Conservation (phyloP, 2,797 vertebrate species). For the Eulemur rubriventer region DNA sequence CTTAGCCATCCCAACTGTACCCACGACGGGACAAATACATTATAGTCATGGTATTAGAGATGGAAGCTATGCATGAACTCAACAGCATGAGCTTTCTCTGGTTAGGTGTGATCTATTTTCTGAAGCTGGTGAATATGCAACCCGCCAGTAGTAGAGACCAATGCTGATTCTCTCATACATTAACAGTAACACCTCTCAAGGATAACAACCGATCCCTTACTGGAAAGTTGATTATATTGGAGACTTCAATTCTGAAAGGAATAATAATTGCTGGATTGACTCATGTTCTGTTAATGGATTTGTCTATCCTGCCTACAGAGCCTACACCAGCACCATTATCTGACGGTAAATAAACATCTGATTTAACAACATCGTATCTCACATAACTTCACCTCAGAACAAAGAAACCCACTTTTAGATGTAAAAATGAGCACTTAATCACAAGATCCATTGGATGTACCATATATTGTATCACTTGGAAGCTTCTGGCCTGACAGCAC, state of each 20-base stretch:
- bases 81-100: neutral
- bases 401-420: neutral
- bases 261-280: neutral
- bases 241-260: neutral
- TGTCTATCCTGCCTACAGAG: neutral
- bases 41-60: neutral
- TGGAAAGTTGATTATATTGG: neutral
- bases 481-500: neutral
- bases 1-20: neutral
- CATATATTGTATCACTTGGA: neutral
- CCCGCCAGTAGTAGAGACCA: neutral
- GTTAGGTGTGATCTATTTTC: neutral
- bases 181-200: neutral
- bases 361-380: neutral
- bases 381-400: neutral
- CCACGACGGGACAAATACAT: neutral
- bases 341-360: neutral
- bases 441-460: neutral
- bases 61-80: too few species aligned
- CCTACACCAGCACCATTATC: neutral
- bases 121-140: neutral
- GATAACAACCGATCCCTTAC: neutral
- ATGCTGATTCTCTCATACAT: neutral
- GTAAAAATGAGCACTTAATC: neutral
- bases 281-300: neutral